Evolutionary conservation across 2,888 invertebrate species (phyloP), one percentile per base, ranked within the genome.

Genomic region (Dexiosoma caninum): DNA sequence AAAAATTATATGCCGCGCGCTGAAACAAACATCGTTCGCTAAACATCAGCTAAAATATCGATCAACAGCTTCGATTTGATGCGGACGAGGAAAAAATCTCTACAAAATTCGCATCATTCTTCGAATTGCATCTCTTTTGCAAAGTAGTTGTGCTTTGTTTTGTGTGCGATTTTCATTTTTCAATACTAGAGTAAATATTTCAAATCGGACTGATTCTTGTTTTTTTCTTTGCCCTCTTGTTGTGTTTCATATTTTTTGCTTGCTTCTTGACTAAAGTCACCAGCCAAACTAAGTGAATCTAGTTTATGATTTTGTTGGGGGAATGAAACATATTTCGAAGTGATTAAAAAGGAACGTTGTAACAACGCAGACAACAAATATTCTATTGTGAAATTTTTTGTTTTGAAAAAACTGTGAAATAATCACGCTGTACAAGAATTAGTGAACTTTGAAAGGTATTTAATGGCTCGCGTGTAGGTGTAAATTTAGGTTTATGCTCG

Each of bases 91-190:
- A 42, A 51, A 72, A 76, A 51, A 55, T 57, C 55, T 59, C 67
- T 16, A 64, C 46, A 64, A 49, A 64, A 74, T 70, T 77, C 77
- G 81, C 81, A 81, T 81, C 72, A 77, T 74, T 77, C 69, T 74
- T 67, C 32, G 57, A 42, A 71, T 76, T 69, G 44, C 53, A 76
- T 69, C 69, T 76, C 67, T 69, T 70, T 60, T 27, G 46, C n/a
- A 35, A 53, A 55, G 27, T 37, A 16, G 67, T 60, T 72, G 42
- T 27, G 12, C 67, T 53, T 35, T 37, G 40, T 2, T 60, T 35
- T 71, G 32, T 71, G 32, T 27, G 64, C 44, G 16, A 32, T 57
- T 55, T 44, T 70, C 30, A 23, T 60, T 53, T n/a, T 60, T 9
- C 32, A 70, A 42, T 66, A 57, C 44, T 66, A 21, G 70, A 70